Evolutionary conservation across 1,140 invertebrate species (phyloP).

Genomic region (Zaprionus gabonicus): DNA sequence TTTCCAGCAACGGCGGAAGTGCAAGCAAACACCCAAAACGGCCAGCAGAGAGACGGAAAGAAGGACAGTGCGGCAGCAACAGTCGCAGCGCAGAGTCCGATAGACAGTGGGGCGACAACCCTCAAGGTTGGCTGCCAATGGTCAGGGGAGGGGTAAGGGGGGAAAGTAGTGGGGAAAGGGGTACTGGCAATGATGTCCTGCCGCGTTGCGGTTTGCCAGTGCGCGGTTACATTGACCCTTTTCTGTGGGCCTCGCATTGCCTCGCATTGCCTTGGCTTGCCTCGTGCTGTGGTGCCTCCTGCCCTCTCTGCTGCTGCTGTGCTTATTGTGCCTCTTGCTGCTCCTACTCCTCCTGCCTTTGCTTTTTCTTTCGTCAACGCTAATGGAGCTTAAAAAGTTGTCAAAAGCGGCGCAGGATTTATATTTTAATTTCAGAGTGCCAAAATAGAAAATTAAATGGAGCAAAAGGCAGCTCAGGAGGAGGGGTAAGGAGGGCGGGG

Average conservation of each 20-base stretch:
- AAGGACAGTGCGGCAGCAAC: background rate
- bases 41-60: background rate
- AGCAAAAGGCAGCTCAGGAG: conserved; percentile 20
- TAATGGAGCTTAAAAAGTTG: conserved; percentile 83
- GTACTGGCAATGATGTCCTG: conserved; percentile 47
- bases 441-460: conserved; percentile 80
- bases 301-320: background rate
- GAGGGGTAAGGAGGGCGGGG: background rate
- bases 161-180: background rate
- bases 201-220: conserved; percentile 54
- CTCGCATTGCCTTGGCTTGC: conserved; percentile 16
- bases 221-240: conserved; percentile 74
- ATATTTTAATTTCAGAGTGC: conserved; percentile 80
- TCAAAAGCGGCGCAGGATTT: conserved; percentile 78
- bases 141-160: background rate
- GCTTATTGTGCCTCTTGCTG: conserved; percentile 43
- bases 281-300: conserved; percentile 20
- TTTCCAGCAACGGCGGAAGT: conserved; percentile 66
- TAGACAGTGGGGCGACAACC: conserved; percentile 7
- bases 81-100: background rate
- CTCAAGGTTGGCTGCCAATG: conserved; percentile 23
- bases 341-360: conserved; percentile 26
- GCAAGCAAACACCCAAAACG: conserved; percentile 61
- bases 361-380: conserved; percentile 75
- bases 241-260: conserved; percentile 1